Evolutionary conservation across 2,888 invertebrate genomes (phyloP).

Genomic region (Allygus modestus): DNA sequence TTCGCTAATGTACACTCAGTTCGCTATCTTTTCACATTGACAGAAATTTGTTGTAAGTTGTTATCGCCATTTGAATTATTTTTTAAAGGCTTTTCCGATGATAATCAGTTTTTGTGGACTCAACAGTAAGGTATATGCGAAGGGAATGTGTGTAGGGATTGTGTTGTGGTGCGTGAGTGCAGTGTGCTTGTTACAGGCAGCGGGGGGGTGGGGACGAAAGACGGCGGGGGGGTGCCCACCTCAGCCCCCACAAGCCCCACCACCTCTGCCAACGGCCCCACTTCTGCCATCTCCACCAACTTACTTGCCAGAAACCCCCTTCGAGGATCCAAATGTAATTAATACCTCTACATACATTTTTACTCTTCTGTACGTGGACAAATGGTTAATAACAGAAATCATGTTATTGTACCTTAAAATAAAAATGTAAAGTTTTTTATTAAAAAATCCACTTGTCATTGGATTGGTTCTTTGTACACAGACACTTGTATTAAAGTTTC

Average conservation of each 20-base stretch:
- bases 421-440: background rate
- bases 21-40: too few relatives aligned
- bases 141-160: background rate
- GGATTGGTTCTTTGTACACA: too few relatives aligned
- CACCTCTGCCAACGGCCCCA: slow-evolving; percentile 69
- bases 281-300: slow-evolving; percentile 72
- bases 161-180: slow-evolving; percentile 73
- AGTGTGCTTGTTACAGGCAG: slow-evolving; percentile 77
- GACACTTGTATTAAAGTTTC: too few relatives aligned
- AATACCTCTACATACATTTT: slow-evolving; percentile 70
- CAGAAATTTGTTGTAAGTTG: too few relatives aligned
- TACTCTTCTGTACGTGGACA: slow-evolving; percentile 63
- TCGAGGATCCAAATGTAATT: slow-evolving; percentile 89
- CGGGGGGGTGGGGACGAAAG: slow-evolving; percentile 79
- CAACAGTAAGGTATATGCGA: background rate
- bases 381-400: slow-evolving; percentile 51
- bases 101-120: too few relatives aligned
- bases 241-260: slow-evolving; percentile 75
- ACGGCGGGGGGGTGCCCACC: slow-evolving; percentile 75
- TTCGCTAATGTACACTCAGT: too few relatives aligned
- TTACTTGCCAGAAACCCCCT: slow-evolving; percentile 85
- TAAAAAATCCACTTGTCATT: too few relatives aligned
- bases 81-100: too few relatives aligned
- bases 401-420: background rate
- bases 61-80: too few relatives aligned